Conservation (phyloP, 2,888 invertebrate genomes). For the Strigamia maritima region DNA sequence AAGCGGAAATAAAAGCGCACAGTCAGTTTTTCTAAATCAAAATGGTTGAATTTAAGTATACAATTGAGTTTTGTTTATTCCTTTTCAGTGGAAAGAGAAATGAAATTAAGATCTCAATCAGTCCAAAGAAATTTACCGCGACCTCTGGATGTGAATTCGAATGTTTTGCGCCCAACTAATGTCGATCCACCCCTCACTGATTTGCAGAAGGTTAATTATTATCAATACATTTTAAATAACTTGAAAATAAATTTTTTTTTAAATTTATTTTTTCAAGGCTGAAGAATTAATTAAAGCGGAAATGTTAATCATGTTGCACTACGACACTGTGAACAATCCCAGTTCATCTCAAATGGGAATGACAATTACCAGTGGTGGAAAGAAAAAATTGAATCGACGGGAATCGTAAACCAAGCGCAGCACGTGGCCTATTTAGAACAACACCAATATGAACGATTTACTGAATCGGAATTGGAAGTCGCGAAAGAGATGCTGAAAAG, state of each 20-base stretch:
- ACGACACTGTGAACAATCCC: constrained; percentile 80
- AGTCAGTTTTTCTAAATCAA: constrained; percentile 40
- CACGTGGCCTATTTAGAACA: constrained; percentile 79
- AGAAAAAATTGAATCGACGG: not conserved
- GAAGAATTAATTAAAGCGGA: constrained; percentile 94
- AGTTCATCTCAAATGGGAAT: constrained; percentile 48
- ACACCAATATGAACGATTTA: constrained; percentile 75
- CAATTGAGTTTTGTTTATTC: not conserved
- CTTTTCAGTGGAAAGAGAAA: constrained; percentile 60
- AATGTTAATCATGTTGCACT: constrained; percentile 93
- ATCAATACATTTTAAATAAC: not conserved
- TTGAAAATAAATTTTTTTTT: not conserved
- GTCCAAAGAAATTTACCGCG: constrained; percentile 82
- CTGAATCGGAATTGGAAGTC: constrained; percentile 59
- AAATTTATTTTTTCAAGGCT: constrained; percentile 57
- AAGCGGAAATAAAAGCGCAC: constrained; percentile 67
- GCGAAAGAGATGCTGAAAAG: constrained; percentile 56
- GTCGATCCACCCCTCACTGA: constrained; percentile 76
- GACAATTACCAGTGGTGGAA: too few relatives aligned
- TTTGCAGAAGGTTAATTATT: constrained; percentile 65
- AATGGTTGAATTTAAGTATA: not conserved
- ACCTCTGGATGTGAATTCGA: constrained; percentile 78
- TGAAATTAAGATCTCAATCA: constrained; percentile 75
- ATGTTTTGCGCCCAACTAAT: constrained; percentile 71
- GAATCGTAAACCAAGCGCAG: constrained; percentile 62